Conservation (phyloP, 1,140 invertebrate genomes). For the Drosophila neocordata region DNA sequence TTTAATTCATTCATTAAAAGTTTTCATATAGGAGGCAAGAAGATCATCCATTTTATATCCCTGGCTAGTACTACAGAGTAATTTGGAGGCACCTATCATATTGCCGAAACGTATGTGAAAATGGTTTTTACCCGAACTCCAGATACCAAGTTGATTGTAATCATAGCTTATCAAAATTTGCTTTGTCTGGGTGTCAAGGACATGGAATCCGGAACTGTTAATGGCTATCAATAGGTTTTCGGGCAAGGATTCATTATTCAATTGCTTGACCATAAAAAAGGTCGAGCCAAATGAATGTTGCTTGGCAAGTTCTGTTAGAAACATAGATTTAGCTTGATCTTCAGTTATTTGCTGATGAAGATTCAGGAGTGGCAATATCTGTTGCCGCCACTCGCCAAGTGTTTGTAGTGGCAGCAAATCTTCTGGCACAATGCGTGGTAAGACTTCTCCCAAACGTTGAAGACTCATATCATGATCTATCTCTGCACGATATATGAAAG, state of each 20-base stretch:
- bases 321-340: constrained; percentile 92
- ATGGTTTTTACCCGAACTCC: constrained; percentile 96
- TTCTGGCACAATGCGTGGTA: constrained; percentile 90
- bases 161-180: constrained; percentile 88
- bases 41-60: constrained; percentile 99
- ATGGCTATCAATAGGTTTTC: constrained; percentile 95
- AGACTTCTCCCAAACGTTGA: constrained; percentile 85
- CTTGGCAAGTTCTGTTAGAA: constrained; percentile 91
- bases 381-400: constrained; percentile 92
- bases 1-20: constrained; percentile 52
- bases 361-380: constrained; percentile 84
- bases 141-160: constrained; percentile 94
- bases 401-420: constrained; percentile 90
- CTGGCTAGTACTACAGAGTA: constrained; percentile 95
- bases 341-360: constrained; percentile 85
- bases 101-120: constrained; percentile 97
- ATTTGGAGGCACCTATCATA: constrained; percentile 92
- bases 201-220: constrained; percentile 94
- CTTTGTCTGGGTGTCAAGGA: constrained; percentile 94
- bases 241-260: constrained; percentile 92
- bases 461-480: constrained; percentile 86
- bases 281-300: constrained; percentile 97
- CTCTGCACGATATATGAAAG: constrained; percentile 90
- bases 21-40: constrained; percentile 92
- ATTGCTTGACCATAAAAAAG: constrained; percentile 97